phyloP scores from a whole-genome alignment of 2,888 invertebrate genomes.

The Muschampia plurimacula region DNA sequence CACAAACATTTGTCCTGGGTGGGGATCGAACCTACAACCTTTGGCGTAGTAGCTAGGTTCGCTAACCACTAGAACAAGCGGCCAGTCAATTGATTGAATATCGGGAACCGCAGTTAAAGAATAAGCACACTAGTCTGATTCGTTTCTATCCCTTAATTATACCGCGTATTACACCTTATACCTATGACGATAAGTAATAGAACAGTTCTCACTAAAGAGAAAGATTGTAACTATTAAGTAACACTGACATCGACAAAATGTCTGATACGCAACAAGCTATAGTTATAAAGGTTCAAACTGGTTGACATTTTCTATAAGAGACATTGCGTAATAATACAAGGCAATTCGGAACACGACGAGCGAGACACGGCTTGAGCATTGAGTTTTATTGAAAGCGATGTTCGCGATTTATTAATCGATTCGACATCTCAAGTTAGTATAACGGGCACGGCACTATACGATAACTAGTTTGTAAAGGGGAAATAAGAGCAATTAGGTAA shows the following conservation, averaged over 20 bases:
- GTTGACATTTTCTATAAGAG: conserved; percentile 29
- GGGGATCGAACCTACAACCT: no score
- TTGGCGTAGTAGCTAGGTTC: no score
- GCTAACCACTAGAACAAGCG: no score
- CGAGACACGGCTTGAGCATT: conserved; percentile 11
- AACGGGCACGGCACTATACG: not conserved
- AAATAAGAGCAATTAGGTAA: not conserved
- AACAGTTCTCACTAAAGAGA: no score
- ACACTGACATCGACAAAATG: not conserved
- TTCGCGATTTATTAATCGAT: conserved; percentile 21
- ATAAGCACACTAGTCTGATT: no score
- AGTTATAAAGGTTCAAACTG: not conserved
- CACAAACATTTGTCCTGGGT: no score
- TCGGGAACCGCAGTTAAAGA: no score
- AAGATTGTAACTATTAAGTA: not conserved
- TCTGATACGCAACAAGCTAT: not conserved
- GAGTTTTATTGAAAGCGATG: conserved; percentile 20
- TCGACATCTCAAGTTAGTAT: conserved; percentile 13
- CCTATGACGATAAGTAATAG: no score
- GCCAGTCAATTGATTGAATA: no score
- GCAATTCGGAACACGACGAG: conserved; percentile 24
- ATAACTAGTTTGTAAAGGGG: not conserved
- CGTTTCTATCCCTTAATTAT: no score
- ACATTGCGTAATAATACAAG: conserved; percentile 23
- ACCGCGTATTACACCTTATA: no score